phyloP scores from a whole-genome alignment of 2,113 vertebrate species.

The Varanus komodoensis region DNA sequence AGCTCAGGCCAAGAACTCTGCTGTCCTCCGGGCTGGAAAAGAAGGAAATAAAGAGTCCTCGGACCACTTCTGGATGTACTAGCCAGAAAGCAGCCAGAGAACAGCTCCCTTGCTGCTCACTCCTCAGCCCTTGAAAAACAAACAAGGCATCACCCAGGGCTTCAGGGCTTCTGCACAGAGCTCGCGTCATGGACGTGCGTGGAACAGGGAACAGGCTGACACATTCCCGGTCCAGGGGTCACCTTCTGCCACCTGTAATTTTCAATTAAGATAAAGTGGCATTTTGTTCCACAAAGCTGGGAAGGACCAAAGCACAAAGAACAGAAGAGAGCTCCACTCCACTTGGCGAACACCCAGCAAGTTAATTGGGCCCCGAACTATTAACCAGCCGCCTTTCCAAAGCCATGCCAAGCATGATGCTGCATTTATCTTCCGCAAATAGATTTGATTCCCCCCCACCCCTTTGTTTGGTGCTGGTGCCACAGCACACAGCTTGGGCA shows the following conservation, averaged over 20 bases:
- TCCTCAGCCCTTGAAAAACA: not conserved
- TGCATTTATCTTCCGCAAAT: conserved; percentile 9
- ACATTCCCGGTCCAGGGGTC: not conserved
- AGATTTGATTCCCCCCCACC: not conserved
- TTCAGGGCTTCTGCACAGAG: too few relatives aligned
- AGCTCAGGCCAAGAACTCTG: not conserved
- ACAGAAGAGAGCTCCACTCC: not conserved
- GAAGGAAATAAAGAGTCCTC: not conserved
- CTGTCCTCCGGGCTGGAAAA: not conserved
- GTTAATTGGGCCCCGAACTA: not conserved
- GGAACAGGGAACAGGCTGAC: not conserved
- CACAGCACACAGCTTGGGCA: not conserved
- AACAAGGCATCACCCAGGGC: too few relatives aligned
- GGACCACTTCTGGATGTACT: not conserved
- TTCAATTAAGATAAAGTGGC: conserved; percentile 18
- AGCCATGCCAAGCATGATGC: not conserved
- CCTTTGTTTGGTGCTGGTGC: not conserved
- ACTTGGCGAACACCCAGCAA: not conserved
- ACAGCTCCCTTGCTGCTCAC: not conserved
- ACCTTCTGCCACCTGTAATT: not conserved
- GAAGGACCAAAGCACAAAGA: not conserved
- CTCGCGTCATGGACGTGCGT: not conserved
- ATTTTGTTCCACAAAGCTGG: not conserved
- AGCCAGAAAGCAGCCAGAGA: not conserved
- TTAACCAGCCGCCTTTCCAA: not conserved